A percentile compares a stretch with the other conserved stretches of the same genome.
Evolutionary conservation across 2,888 invertebrate genomes (phyloP).

Genomic region (Drosophila colorata): DNA sequence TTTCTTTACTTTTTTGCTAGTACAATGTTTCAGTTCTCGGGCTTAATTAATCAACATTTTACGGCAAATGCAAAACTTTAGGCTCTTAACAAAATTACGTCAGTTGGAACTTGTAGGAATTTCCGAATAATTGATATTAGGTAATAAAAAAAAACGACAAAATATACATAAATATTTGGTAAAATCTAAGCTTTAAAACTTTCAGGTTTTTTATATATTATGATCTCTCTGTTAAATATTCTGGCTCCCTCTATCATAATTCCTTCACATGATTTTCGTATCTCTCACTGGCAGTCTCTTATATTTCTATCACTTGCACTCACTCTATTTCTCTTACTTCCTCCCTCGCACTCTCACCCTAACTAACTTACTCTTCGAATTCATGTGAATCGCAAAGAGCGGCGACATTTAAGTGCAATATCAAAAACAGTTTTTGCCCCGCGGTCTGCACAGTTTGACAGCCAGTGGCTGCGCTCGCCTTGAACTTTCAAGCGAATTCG

Average conservation of each 20-base stretch:
- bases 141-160: background rate
- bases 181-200: too few relatives aligned
- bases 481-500: constrained; percentile 35
- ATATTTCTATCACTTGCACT: background rate
- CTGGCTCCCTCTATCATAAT: too few relatives aligned
- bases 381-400: constrained; percentile 1
- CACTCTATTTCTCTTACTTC: background rate
- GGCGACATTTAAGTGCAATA: background rate
- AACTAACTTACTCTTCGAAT: background rate
- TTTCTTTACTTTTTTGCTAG: constrained; percentile 8
- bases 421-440: background rate
- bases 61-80: constrained; percentile 8
- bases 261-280: background rate
- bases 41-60: constrained; percentile 56
- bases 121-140: constrained; percentile 12
- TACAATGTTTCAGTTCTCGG: constrained; percentile 28
- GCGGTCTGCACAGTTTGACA: constrained; percentile 8
- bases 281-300: background rate
- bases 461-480: constrained; percentile 19
- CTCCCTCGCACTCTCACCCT: background rate
- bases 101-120: constrained; percentile 7
- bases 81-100: constrained; percentile 36
- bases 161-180: too few relatives aligned
- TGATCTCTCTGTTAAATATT: too few relatives aligned
- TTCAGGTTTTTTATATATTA: too few relatives aligned